Conservation (phyloP, 2,113 vertebrate genomes). For the Zosterops pallidus region DNA sequence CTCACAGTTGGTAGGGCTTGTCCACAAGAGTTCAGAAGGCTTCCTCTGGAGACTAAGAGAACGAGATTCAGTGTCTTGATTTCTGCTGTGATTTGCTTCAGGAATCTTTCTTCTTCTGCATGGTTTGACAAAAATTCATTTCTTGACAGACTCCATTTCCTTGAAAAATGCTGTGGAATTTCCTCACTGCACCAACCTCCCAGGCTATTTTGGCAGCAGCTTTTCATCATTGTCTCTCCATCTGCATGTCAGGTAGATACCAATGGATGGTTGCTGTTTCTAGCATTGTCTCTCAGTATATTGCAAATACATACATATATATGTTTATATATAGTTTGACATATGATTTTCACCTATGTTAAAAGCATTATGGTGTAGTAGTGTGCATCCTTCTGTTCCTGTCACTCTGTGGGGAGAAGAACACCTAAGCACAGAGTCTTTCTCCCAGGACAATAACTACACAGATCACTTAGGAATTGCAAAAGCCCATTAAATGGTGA, state of each 20-base stretch:
- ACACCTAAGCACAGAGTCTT: not conserved
- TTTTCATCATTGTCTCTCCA: constrained; percentile 74
- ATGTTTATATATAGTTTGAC: not conserved
- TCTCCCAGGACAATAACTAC: not conserved
- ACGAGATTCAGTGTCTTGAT: not conserved
- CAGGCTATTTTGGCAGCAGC: constrained; percentile 58
- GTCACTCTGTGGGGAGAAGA: not conserved
- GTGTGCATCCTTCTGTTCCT: not conserved
- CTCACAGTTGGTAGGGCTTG: not conserved
- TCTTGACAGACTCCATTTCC: constrained; percentile 50
- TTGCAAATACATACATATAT: not conserved
- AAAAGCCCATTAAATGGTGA: not conserved
- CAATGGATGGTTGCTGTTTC: not conserved
- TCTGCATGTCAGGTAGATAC: constrained; percentile 51
- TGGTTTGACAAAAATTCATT: not conserved
- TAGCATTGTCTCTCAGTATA: not conserved
- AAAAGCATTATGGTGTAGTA: not conserved
- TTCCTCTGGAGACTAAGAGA: not conserved
- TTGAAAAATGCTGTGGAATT: constrained; percentile 30
- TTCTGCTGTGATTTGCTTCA: not conserved
- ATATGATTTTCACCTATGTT: not conserved
- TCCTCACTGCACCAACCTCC: constrained; percentile 32
- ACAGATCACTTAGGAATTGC: not conserved
- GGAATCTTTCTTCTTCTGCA: not conserved
- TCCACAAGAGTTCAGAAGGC: not conserved